Conservation (phyloP, 2,888 invertebrate genomes). For the Axea sp. region DNA sequence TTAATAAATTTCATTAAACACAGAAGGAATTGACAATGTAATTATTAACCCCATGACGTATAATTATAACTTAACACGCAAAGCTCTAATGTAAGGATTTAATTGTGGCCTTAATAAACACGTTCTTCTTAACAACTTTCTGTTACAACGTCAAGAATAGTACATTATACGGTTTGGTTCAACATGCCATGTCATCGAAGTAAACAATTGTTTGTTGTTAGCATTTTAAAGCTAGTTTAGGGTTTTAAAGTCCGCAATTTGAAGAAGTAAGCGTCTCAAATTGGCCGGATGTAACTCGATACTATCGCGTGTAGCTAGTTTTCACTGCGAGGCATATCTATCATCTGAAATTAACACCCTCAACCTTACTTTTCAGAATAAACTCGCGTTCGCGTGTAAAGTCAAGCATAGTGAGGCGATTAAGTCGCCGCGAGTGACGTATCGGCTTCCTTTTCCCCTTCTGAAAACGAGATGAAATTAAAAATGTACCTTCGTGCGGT, state of each 20-base stretch:
- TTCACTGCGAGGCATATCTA: constrained; percentile 73
- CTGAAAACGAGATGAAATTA: constrained; percentile 41
- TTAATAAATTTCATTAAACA: too few relatives aligned
- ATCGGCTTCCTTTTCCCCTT: constrained; percentile 57
- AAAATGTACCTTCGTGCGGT: too few relatives aligned
- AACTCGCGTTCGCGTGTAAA: constrained; percentile 67
- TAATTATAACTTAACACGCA: too few relatives aligned
- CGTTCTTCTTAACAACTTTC: constrained; percentile 18
- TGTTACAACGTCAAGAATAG: neutral
- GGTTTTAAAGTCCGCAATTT: constrained; percentile 37
- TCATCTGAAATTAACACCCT: constrained; percentile 78
- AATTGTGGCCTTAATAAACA: constrained; percentile 9
- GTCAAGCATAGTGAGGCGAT: constrained; percentile 64
- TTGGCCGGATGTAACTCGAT: constrained; percentile 46
- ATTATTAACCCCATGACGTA: too few relatives aligned
- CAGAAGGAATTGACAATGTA: too few relatives aligned
- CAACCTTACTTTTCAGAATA: constrained; percentile 71
- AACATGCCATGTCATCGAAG: constrained; percentile 25
- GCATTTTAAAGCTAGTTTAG: constrained; percentile 25
- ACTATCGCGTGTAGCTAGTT: constrained; percentile 74
- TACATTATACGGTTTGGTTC: constrained; percentile 1
- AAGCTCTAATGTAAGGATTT: neutral
- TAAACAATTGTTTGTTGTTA: constrained; percentile 44
- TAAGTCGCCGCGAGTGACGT: constrained; percentile 69
- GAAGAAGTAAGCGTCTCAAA: constrained; percentile 39